Evolutionary conservation across 2,113 vertebrate species (phyloP), one percentile per base, ranked within the genome.

Genomic region (Phalacrocorax pelagicus): DNA sequence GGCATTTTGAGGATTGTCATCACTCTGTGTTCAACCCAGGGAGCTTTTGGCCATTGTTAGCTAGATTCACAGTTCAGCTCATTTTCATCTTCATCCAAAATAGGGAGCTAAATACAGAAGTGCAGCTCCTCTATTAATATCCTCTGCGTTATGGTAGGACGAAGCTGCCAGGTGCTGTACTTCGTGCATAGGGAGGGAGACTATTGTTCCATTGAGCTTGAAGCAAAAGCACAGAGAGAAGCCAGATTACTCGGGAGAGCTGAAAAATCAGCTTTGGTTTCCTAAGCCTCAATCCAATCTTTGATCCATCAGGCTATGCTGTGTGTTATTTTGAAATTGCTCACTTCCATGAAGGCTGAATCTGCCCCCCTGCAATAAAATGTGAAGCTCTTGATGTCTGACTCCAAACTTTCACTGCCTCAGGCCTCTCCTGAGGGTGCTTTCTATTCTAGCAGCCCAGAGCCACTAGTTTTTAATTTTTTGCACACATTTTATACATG

Each of bases 201-300:
- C 66, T 17, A 54, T 90, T 94, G 84, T 93, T 96, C 77, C 78
- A 19, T 34, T 88, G 87, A 87, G 87, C 70, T 87, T 29, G 40
- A 69, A 93, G 96, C 78, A 80, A 90, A 97, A 81, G 81, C 93
- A 80, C 75, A 62, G 70, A 88, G 92, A 95, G 93, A 77, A 93
- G 90, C 79, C 90, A 93, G 94, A 92, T 97, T 94, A 94, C 91
- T 69, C 49, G 32, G 91, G 86, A 95, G 80, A 96, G 77, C 73
- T 92, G 88, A 86, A 92, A 96, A 92, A 84, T 69, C 94, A 86
- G 86, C 86, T 96, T 94, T 94, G 91, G 61, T 72, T 86, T 94
- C 77, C 88, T 89, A 88, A 95, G 72, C 88, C 72, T 82, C 90
- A 65, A 1, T 59, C 34, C 88, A 58, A 5, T 46, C 83, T 95